Percentiles rank a stretch among this genome's conserved stretches.
These are phyloP conservation scores for Philereme transversata DNA, from an alignment of 2,888 invertebrate genomes.

Conservation along the genomic window DNA sequence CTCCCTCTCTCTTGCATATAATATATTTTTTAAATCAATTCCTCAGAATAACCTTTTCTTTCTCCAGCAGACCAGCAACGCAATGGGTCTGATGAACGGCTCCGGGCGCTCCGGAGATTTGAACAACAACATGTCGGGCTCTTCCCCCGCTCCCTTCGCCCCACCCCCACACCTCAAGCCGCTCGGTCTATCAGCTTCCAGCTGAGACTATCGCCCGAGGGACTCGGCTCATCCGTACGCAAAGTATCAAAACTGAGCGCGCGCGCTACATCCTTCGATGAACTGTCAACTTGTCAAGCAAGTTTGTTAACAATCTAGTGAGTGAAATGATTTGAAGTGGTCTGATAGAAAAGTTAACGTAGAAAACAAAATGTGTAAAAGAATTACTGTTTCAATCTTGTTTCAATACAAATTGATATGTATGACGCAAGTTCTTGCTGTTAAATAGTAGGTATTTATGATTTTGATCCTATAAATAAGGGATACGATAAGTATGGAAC, in stretches of 20 bases:
- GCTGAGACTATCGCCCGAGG: constrained; percentile 85
- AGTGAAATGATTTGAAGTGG: constrained; percentile 2
- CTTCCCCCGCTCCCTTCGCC: constrained; percentile 72
- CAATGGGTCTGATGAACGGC: constrained; percentile 83
- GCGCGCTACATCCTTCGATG: constrained; percentile 38
- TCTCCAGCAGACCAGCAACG: constrained; percentile 70
- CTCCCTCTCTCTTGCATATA: no score
- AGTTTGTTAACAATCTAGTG: not conserved
- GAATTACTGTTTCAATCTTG: no score
- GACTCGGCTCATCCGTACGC: constrained; percentile 76
- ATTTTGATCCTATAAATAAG: no score
- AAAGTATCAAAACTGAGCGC: constrained; percentile 72
- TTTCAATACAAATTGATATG: no score
- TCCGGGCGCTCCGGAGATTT: constrained; percentile 84
- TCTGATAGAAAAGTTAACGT: not conserved
- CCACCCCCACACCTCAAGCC: constrained; percentile 83
- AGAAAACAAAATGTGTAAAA: no score
- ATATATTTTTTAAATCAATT: no score
- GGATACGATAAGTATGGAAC: no score
- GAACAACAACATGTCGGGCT: constrained; percentile 87
- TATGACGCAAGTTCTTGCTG: no score
- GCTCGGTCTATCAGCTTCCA: constrained; percentile 85
- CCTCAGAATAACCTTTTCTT: constrained; percentile 3
- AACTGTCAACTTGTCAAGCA: constrained; percentile 33
- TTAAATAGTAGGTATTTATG: no score